Evolutionary conservation across 2,888 invertebrate genomes (phyloP).

Genomic region (Rhagonycha fulva): DNA sequence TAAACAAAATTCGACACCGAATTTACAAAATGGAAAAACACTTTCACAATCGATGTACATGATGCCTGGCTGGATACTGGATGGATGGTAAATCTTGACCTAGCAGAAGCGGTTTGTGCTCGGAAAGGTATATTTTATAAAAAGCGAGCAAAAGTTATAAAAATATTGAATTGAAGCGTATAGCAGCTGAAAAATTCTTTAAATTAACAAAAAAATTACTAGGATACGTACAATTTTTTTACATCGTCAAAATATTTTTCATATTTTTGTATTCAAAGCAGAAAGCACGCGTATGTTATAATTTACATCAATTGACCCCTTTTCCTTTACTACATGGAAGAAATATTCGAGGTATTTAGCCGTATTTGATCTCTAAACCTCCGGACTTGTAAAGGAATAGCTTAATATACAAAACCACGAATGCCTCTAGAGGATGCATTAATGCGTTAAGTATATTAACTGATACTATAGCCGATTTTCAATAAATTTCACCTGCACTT

Average conservation of each 20-base stretch:
- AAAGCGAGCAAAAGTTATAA: background rate
- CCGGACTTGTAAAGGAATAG: background rate
- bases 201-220: background rate
- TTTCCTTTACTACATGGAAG: background rate
- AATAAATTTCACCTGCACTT: too few species aligned
- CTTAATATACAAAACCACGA: background rate
- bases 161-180: background rate
- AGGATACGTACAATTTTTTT: too few species aligned
- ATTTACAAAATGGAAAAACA: background rate
- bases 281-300: background rate
- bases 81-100: background rate
- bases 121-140: background rate
- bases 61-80: background rate
- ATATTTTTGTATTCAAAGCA: background rate
- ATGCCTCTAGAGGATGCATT: background rate
- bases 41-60: conserved; percentile 19
- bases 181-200: background rate
- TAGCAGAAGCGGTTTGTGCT: background rate
- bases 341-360: background rate
- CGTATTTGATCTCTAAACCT: background rate
- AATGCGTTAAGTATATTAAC: background rate
- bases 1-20: conserved; percentile 17
- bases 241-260: background rate
- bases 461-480: too few species aligned
- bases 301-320: background rate